Evolutionary conservation across 2,888 invertebrate species (phyloP), one percentile per base, ranked within the genome.

Genomic region (Busseola fusca): DNA sequence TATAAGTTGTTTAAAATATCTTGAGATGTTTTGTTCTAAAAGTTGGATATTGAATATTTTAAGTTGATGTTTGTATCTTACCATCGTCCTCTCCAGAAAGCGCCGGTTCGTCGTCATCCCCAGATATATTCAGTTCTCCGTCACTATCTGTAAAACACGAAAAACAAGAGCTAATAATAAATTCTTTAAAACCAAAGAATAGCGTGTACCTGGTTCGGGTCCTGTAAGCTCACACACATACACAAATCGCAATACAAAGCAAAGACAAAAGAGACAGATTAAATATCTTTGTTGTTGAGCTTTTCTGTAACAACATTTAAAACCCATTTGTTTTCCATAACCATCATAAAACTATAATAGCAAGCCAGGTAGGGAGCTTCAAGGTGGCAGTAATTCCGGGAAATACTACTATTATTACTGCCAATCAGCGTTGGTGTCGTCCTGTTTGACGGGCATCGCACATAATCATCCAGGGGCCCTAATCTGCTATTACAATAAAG

Each of bases 71-170:
- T 52, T n/a, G 2, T 25, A 52, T 58, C 48, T 88, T 90, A 91
- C 95, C 96, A 75, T 94, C 94, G 74, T 95, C 95, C 57, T 95
- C 96, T 2, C 90, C 93, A n/a, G 93, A 94, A 0, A 95, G 81
- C 0, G 82, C 87, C 0, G 94, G 95, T 77, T 95, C 95, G 10
- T 94, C 93, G 30, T 95, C 95, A 85, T 94, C 95, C 9, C 88
- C 95, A 0, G 94, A 93, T 66, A 95, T 93, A 68, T 94, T 88
- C 1, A 95, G 86, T 68, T 94, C 96, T 0, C 92, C 94, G 25
- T 94, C 94, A 56, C 92, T 93, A n/a, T 87, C 94, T 90, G 89
- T 45, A 54, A 62, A 12, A 5, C 45, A n/a, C 0, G 7, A 40
- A 57, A 16, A 25, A 21, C 3, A 57, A 27, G 12, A 14, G 21